Evolutionary conservation across 64 coral and sea anemone genomes (phyloP), one percentile per base, ranked within the genome.

Genomic region (Montipora capricornis): DNA sequence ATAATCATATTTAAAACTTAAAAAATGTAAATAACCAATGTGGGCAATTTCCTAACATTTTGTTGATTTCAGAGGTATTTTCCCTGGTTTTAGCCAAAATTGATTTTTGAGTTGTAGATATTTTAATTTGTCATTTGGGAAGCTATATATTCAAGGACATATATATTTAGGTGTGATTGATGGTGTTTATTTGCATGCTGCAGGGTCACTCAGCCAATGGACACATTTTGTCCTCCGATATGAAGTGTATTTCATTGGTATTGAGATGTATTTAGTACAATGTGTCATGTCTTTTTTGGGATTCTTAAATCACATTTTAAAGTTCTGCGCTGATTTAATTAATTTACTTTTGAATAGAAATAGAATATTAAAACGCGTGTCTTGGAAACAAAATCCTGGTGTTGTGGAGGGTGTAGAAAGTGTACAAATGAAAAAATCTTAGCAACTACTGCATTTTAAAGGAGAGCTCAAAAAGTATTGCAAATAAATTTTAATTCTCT

Each of bases 141-240:
- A 86, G 70, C 47, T 84, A 85, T 71, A 69, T 51, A 70, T 44
- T n/a, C 16, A 49, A 20, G 47, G 44, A 49, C 49, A 85, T 70
- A 61, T 85, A 85, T 85, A 70, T 85, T 49, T 85, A 4, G 49
- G n/a, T n/a, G 64, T 86, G 64, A 86, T 86, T 44, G 50, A 86
- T 50, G 71, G 17, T 50, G 17, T 48, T 73, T 71, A 68, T 20
- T 50, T 20, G 15, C 82, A 86, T n/a, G 44, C 62, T 70, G 82
- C 61, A 67, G 12, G 44, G 4, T 48, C 24, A 12, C 6, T 19
- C 49, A 17, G 48, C 16, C 49, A 20, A 19, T 86, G 44, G n/a
- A 16, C 75, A 86, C 8, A 19, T 17, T 19, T 47, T 47, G 1
- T 20, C 80, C n/a, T 37, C 4, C 26, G 44, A 20, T 83, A 15